Percentiles rank a stretch among this genome's conserved stretches.
These are phyloP conservation scores for Pagetopsis macropterus DNA, from an alignment of 2,797 vertebrate genomes.

Conservation along the genomic window DNA sequence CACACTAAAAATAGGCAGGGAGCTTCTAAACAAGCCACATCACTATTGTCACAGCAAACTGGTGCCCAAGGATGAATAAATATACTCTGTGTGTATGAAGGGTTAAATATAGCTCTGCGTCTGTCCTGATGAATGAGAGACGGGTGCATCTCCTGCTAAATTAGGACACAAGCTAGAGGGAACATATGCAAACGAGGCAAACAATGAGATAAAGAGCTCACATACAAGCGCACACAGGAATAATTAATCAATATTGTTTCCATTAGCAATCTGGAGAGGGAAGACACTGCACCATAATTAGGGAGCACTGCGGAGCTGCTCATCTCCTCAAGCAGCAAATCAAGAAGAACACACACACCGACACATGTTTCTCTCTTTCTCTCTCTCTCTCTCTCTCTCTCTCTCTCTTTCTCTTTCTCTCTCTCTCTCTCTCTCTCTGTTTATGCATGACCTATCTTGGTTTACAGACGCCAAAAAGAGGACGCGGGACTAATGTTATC, in stretches of 20 bases:
- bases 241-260: slow-evolving; percentile 77
- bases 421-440: background rate
- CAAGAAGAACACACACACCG: slow-evolving; percentile 45
- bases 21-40: slow-evolving; percentile 38
- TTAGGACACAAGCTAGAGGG: slow-evolving; percentile 17
- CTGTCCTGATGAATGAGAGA: slow-evolving; percentile 27
- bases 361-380: background rate
- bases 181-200: slow-evolving; percentile 27
- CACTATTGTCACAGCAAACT: slow-evolving; percentile 24
- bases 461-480: slow-evolving; percentile 47
- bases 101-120: slow-evolving; percentile 14
- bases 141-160: slow-evolving; percentile 25
- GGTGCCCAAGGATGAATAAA: slow-evolving; percentile 40
- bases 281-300: slow-evolving; percentile 73
- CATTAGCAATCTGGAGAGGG: slow-evolving; percentile 66
- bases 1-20: slow-evolving; percentile 61
- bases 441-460: slow-evolving; percentile 36
- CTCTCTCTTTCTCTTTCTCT: background rate
- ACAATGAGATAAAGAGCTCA: slow-evolving; percentile 36
- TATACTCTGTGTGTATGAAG: slow-evolving; percentile 25
- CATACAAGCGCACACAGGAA: slow-evolving; percentile 30
- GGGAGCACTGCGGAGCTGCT: slow-evolving; percentile 61
- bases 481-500: slow-evolving; percentile 54
- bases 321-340: slow-evolving; percentile 64
- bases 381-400: slow-evolving; percentile 5